These are phyloP conservation scores for Cataglyphis cursor DNA, from an alignment of 2,888 invertebrate species.

Conservation along the genomic window DNA sequence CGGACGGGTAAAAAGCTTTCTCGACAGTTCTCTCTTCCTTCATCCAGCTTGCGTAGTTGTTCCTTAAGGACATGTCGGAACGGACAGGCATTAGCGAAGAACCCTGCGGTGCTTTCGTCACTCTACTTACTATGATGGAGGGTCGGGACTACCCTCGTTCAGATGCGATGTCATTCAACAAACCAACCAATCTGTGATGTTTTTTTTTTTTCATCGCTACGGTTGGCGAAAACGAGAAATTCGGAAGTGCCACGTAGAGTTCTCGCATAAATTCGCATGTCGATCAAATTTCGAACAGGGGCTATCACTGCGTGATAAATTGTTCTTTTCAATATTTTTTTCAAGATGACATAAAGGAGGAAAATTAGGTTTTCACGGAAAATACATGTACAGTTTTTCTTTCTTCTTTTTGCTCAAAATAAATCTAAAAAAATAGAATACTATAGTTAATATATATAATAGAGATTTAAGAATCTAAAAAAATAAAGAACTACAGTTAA, in stretches of 20 bases:
- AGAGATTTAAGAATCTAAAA: too few relatives aligned
- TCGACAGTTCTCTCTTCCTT: conserved; percentile 22
- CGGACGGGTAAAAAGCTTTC: conserved; percentile 53
- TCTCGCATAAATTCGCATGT: conserved; percentile 16
- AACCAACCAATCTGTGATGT: conserved; percentile 10
- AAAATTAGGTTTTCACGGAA: not conserved
- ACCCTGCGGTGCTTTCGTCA: conserved; percentile 47
- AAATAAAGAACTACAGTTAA: too few relatives aligned
- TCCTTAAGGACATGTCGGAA: conserved; percentile 52
- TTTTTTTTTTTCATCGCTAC: not conserved
- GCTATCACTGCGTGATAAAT: conserved; percentile 27
- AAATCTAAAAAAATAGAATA: not conserved
- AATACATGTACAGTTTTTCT: not conserved
- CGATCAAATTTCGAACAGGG: conserved; percentile 31
- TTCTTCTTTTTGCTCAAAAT: not conserved
- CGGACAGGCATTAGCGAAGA: conserved; percentile 53
- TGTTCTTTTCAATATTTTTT: conserved; percentile 19
- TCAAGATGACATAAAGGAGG: not conserved
- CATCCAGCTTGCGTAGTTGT: conserved; percentile 24
- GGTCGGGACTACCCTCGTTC: conserved; percentile 31
- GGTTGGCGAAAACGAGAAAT: not conserved
- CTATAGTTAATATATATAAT: too few relatives aligned
- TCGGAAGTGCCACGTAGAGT: not conserved
- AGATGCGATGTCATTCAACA: conserved; percentile 33
- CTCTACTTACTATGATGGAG: conserved; percentile 47